Evolutionary conservation across 30 jellyfish, hydroid and myxozoan genomes (phyloP).

Genomic region (Rhopilema esculentum): DNA sequence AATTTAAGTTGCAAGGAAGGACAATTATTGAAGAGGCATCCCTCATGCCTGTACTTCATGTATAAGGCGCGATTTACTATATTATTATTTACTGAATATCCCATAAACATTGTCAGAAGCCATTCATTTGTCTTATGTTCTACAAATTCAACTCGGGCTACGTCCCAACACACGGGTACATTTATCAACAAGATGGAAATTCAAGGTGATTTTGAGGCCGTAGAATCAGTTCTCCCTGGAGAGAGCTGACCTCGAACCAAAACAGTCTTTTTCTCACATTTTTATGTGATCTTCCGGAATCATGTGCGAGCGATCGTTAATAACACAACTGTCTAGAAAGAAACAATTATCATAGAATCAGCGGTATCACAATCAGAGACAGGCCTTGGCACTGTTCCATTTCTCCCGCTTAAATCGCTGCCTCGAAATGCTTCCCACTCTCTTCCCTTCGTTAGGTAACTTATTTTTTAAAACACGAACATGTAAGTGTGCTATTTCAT

Average conservation of each 20-base stretch:
- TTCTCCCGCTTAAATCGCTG: background rate
- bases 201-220: slow-evolving; percentile 6
- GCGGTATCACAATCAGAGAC: slow-evolving; percentile 21
- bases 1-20: background rate
- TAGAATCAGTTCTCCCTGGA: slow-evolving; percentile 6
- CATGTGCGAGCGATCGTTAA: slow-evolving; percentile 49
- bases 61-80: slow-evolving; percentile 11
- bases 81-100: background rate
- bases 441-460: too few relatives aligned
- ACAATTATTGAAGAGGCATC: background rate
- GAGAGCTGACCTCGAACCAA: slow-evolving; percentile 20
- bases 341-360: slow-evolving; percentile 24
- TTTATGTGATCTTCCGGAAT: slow-evolving; percentile 62
- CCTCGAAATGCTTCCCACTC: background rate
- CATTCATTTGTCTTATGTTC: background rate
- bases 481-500: background rate
- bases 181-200: background rate
- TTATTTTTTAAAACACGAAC: too few relatives aligned
- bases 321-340: slow-evolving; percentile 61
- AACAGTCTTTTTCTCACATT: slow-evolving; percentile 40
- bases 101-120: background rate
- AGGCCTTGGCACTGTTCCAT: slow-evolving; percentile 31
- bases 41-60: slow-evolving; percentile 20
- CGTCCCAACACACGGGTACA: background rate
- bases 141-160: background rate